Percentiles rank a stretch among this genome's conserved stretches.
Conservation (phyloP, 2,797 vertebrate genomes). For the Micromesistius poutassou region DNA sequence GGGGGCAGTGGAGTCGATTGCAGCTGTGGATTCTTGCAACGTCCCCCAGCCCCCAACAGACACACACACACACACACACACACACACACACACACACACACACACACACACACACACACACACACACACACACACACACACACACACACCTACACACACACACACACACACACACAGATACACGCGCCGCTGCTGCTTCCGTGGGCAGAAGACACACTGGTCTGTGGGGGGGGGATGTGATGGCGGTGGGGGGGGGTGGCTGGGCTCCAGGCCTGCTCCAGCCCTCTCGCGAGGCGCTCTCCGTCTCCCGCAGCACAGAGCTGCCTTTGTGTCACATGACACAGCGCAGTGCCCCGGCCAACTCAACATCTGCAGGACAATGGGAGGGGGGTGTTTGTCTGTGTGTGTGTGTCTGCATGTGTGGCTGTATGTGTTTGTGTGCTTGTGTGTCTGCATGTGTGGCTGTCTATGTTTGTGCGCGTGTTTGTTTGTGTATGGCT, state of each 20-base stretch:
- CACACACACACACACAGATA: not conserved
- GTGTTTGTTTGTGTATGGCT: too few species aligned
- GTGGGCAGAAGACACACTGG: not conserved
- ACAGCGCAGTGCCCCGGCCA: not conserved
- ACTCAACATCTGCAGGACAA: not conserved
- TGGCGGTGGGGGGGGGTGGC: not conserved
- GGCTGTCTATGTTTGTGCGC: too few species aligned
- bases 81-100: too few species aligned
- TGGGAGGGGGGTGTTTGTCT: not conserved
- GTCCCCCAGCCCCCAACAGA: not conserved
- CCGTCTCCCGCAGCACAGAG: not conserved
- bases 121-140: too few species aligned
- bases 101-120: too few species aligned
- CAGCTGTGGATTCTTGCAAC: not conserved
- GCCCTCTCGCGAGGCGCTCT: not conserved
- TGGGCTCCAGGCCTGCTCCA: not conserved
- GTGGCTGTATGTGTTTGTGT: not conserved
- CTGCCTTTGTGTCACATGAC: not conserved
- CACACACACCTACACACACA: too few species aligned
- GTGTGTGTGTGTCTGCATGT: not conserved
- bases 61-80: not conserved
- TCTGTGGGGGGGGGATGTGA: not conserved
- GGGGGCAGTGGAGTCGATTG: not conserved
- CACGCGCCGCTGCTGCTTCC: not conserved
- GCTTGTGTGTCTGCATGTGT: too few species aligned